phyloP scores from a whole-genome alignment of 2,888 invertebrate genomes.

The Dioctria linearis region DNA sequence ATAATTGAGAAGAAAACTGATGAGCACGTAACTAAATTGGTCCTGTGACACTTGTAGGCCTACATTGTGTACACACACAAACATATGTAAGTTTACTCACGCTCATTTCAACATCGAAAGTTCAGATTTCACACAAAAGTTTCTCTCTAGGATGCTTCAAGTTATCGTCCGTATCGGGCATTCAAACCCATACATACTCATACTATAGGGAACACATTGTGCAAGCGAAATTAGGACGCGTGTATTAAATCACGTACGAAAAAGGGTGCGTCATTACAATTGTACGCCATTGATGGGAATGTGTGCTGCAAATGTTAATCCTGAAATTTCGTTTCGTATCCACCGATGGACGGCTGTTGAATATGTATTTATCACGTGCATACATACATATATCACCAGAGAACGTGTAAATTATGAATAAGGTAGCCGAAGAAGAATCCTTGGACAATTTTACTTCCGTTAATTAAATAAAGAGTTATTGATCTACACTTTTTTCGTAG shows the following conservation, averaged over 20 bases:
- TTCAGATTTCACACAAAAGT: constrained; percentile 25
- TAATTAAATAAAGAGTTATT: constrained; percentile 29
- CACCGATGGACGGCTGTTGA: no score
- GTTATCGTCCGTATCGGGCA: background rate
- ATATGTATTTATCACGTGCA: no score
- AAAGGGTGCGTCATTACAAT: constrained; percentile 29
- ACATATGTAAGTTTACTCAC: background rate
- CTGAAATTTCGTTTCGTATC: background rate
- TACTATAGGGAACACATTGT: background rate
- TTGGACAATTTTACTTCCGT: constrained; percentile 33
- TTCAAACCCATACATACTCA: background rate
- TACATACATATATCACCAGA: background rate
- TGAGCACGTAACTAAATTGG: constrained; percentile 31
- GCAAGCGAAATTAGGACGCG: no score
- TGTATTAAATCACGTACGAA: constrained; percentile 5
- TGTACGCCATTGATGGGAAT: background rate
- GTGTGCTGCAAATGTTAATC: constrained; percentile 21
- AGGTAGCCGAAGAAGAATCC: constrained; percentile 16
- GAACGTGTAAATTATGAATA: constrained; percentile 39
- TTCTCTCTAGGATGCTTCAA: background rate
- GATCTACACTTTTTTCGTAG: background rate
- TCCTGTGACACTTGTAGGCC: constrained; percentile 35
- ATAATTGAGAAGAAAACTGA: constrained; percentile 34
- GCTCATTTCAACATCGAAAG: constrained; percentile 30
- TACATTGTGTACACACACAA: background rate